Base-by-base conservation (phyloP, 2,888 invertebrate genomes). In the Pachycephus smyrnensis region DNA sequence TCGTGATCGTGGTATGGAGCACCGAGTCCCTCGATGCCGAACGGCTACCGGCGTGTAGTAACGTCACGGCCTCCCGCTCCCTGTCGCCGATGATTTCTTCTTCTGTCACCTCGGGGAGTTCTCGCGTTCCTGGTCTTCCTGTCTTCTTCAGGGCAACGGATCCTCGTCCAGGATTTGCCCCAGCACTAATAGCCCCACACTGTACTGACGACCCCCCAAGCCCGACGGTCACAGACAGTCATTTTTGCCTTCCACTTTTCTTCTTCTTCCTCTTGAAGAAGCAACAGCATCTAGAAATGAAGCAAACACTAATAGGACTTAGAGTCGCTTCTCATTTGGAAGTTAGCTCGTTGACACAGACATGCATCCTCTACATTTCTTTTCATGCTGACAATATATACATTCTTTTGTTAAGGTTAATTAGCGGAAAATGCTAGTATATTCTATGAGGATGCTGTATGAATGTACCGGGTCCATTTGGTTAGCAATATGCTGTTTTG, bases 191-290 rank as follows among this genome's bases (percentile, higher is more conserved):
- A 86, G 84, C 88, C 85, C 85, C 88, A 85, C 89, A 90, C 89
- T 90, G 90, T 86, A 89, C 87, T 80, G 87, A 86, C 82, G 83
- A 81, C 92, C 94, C 94, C 89, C 94, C 94, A 91, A 93, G 94
- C 92, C 94, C 94, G 92, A 94, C 93, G 89, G 94, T 93, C 92
- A 94, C 93, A 90, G 94, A 95, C 95, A 96, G 96, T 97, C 96
- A 97, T 95, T 97, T 97, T 93, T 96, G 96, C 91, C 96, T 95
- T 85, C 95, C 95, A 92, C 96, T 96, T 95, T 98, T 98, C 96
- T 98, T 98, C 97, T 98, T 98, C 97, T 98, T 98, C 93, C 98
- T 96, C 93, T 98, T 98, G 95, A 98, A 98, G 95, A 98, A 99
- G 94, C 98, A 99, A 94, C 99, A 99, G 95, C 98, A 98, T 94